phyloP scores from a whole-genome alignment of 2,888 invertebrate genomes.

The Noctua pronuba region DNA sequence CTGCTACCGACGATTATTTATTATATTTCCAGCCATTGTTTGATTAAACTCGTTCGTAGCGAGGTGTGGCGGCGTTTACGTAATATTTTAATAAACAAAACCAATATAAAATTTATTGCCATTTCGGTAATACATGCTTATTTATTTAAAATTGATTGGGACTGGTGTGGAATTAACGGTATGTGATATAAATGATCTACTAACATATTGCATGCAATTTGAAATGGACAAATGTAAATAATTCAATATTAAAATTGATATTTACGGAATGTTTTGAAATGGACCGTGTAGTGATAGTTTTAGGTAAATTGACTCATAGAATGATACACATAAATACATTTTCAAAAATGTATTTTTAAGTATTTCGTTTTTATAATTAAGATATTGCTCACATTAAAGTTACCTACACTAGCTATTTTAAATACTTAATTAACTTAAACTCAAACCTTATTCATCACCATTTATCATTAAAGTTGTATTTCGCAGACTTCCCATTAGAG shows the following conservation, averaged over 20 bases:
- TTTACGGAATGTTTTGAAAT: background rate
- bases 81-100: constrained; percentile 38
- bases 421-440: background rate
- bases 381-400: background rate
- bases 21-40: constrained; percentile 35
- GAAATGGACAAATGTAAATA: constrained; percentile 8
- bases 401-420: background rate
- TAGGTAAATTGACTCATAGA: background rate
- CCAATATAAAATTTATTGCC: constrained; percentile 30
- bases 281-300: background rate
- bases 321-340: background rate
- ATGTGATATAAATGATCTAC: constrained; percentile 25
- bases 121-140: constrained; percentile 28
- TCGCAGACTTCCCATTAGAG: constrained; percentile 53
- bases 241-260: background rate
- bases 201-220: constrained; percentile 17
- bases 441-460: constrained; percentile 6
- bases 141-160: constrained; percentile 49
- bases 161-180: constrained; percentile 24
- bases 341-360: background rate
- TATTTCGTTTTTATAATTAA: background rate
- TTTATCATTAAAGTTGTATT: constrained; percentile 32
- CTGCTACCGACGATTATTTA: constrained; percentile 13
- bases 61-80: constrained; percentile 20
- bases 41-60: constrained; percentile 29